These are phyloP conservation scores for Drosophila watanabei DNA, from an alignment of 1,140 invertebrate species.

Conservation along the genomic window DNA sequence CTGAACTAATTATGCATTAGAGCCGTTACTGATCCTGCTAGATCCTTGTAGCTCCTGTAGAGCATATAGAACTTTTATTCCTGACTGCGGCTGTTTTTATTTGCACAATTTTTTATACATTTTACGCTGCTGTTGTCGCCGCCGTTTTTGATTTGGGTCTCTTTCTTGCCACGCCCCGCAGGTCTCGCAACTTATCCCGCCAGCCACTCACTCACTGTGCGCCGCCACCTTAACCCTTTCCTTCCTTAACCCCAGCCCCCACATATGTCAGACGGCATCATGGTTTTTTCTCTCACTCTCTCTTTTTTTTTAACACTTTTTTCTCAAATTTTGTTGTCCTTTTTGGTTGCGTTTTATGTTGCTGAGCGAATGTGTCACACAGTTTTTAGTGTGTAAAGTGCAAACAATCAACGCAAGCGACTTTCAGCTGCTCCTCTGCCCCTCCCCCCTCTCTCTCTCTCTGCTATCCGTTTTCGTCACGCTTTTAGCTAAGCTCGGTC, in stretches of 20 bases:
- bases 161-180: constrained; percentile 22
- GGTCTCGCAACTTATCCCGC: constrained; percentile 21
- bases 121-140: constrained; percentile 55
- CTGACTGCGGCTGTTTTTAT: constrained; percentile 17
- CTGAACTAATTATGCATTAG: not conserved
- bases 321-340: not conserved
- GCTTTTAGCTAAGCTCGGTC: constrained; percentile 54
- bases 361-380: constrained; percentile 59
- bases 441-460: not conserved
- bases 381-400: constrained; percentile 79
- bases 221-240: constrained; percentile 9
- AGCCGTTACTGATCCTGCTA: not conserved
- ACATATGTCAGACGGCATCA: constrained; percentile 54
- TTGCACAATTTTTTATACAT: constrained; percentile 36
- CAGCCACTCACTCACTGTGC: constrained; percentile 23
- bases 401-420: constrained; percentile 80
- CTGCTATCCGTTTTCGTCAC: constrained; percentile 5
- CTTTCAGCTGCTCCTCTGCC: constrained; percentile 56
- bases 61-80: not conserved
- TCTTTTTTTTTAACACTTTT: not conserved
- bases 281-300: constrained; percentile 5
- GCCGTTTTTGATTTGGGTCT: constrained; percentile 69
- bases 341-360: constrained; percentile 38
- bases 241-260: constrained; percentile 1
- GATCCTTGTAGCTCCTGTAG: not conserved